Evolutionary conservation across 2,797 vertebrate species (phyloP).

Genomic region (Rousettus madagascariensis): DNA sequence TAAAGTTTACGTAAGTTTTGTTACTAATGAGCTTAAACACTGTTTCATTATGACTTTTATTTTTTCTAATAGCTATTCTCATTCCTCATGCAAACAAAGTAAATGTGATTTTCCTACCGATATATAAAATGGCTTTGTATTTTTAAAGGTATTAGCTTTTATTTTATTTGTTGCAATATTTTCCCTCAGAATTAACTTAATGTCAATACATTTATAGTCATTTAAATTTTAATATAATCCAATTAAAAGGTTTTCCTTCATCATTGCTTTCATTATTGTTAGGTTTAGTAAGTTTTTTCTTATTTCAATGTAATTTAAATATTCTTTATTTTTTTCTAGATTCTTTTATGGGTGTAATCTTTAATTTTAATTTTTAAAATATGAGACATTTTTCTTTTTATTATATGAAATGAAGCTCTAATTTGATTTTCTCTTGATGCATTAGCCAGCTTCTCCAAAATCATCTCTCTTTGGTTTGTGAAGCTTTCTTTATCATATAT

Average conservation of each 20-base stretch:
- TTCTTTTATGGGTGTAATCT: not conserved
- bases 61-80: not conserved
- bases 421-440: not conserved
- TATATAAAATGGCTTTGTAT: not conserved
- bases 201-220: not conserved
- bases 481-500: not conserved
- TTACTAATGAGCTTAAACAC: not conserved
- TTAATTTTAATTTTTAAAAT: not conserved
- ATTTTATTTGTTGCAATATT: not conserved
- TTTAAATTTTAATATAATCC: not conserved
- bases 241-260: not conserved
- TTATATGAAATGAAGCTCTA: not conserved
- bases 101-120: not conserved
- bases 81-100: not conserved
- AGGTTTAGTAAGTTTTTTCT: not conserved
- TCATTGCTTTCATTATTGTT: not conserved
- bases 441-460: not conserved
- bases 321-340: not conserved
- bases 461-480: not conserved
- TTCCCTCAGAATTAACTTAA: not conserved
- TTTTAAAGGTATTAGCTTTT: not conserved
- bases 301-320: not conserved
- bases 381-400: not conserved
- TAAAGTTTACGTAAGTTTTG: not conserved
- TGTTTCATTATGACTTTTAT: not conserved